Percentiles rank a stretch among this genome's conserved stretches.
Conservation (phyloP, 2,113 vertebrate genomes). For the Athene noctua region DNA sequence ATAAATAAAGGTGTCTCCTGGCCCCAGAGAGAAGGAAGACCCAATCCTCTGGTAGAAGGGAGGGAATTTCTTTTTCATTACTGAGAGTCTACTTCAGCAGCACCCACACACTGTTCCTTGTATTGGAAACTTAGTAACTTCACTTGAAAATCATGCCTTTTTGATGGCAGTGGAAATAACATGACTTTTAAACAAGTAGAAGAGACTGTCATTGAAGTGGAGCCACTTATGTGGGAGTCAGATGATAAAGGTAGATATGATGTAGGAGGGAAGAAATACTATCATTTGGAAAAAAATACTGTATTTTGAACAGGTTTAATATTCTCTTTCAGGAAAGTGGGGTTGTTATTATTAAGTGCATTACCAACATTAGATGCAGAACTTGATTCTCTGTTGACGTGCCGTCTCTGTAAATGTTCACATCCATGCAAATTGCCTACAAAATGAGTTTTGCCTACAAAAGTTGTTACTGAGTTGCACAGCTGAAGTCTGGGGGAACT, state of each 20-base stretch:
- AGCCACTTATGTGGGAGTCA: constrained; percentile 61
- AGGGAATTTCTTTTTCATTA: constrained; percentile 28
- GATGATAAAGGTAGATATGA: constrained; percentile 64
- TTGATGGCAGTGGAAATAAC: constrained; percentile 62
- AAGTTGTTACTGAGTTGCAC: background rate
- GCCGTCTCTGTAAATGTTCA: constrained; percentile 22
- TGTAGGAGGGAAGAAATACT: constrained; percentile 68
- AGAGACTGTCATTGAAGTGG: constrained; percentile 64
- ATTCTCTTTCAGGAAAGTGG: constrained; percentile 31
- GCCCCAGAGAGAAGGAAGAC: background rate
- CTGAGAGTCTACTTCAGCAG: constrained; percentile 4
- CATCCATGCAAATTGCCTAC: constrained; percentile 12
- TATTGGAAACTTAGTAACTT: constrained; percentile 65
- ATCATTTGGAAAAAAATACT: constrained; percentile 57
- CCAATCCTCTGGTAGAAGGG: background rate
- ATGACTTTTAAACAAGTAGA: constrained; percentile 62
- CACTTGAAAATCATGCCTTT: constrained; percentile 60
- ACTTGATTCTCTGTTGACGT: constrained; percentile 19
- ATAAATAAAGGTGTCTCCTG: background rate
- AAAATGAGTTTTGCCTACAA: background rate
- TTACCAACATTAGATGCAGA: constrained; percentile 49
- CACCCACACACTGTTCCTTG: constrained; percentile 44
- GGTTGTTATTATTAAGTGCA: constrained; percentile 50
- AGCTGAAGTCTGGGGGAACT: background rate
- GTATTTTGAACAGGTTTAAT: constrained; percentile 59